Base-by-base conservation (phyloP, 64 coral and sea anemone genomes). In the Montipora sp. region DNA sequence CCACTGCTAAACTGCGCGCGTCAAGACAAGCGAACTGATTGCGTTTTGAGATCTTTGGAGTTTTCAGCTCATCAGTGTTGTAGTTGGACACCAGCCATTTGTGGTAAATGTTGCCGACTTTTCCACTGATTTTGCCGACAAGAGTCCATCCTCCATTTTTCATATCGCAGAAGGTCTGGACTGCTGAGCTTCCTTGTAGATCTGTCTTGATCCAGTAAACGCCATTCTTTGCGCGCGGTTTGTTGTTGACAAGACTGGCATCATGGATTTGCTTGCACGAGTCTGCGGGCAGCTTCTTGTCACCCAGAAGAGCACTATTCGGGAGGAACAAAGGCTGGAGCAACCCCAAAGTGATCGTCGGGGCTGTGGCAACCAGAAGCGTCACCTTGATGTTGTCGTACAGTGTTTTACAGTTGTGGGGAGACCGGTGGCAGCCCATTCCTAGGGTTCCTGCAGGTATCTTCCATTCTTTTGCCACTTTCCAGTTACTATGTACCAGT, bases 91-190 rank as follows among this genome's bases (percentile, higher is more conserved):
- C 79, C 87, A 96, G 67, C 95, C 95, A 96, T 60, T 50, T 83
- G 43, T 87, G 57, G 77, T 90, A 93, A 13, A 96, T 90, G 51
- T 90, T 93, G 43, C 92, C 88, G 23, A 90, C 91, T 68, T 47
- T 88, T 48, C 95, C 95, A 47, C 95, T 96, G 45, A 96, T 72
- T 76, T 96, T 96, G 8, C 88, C 95, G 13, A 96, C 92, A 13
- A 96, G 88, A 67, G 95, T 96, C 95, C 95, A 96, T n/a, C 95
- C 91, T 44, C 95, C 95, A 46, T 93, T 96, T 21, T 84, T 74
- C 91, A 96, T 93, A 18, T 96, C 95, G 51, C 95, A 96, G 91
- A 75, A 96, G 10, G 94, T 96, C 86, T 89, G 87, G 10, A 63
- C 83, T 22, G 77, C 67, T 5, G 49, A 73, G 24, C 72, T 71